Percentiles rank a stretch among this genome's conserved stretches.
Evolutionary conservation across 1,140 invertebrate genomes (phyloP).

Genomic region (Drosophila leontia): DNA sequence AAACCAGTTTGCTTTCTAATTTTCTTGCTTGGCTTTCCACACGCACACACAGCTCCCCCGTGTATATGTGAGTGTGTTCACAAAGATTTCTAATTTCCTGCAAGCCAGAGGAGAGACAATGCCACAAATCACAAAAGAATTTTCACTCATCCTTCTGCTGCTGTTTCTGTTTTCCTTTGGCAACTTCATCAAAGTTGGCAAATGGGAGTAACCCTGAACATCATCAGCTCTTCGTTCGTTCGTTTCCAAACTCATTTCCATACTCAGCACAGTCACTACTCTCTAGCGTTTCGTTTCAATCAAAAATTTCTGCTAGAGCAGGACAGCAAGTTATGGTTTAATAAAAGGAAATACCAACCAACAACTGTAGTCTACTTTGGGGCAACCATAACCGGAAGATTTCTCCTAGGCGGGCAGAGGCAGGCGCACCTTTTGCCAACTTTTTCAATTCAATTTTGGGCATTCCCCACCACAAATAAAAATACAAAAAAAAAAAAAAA

Average conservation of each 20-base stretch:
- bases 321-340: slow-evolving; percentile 28
- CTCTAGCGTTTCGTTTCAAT: slow-evolving; percentile 14
- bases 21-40: slow-evolving; percentile 64
- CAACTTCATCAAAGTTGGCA: slow-evolving; percentile 32
- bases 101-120: slow-evolving; percentile 50
- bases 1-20: slow-evolving; percentile 82
- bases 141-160: slow-evolving; percentile 14
- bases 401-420: slow-evolving; percentile 1
- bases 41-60: slow-evolving; percentile 33
- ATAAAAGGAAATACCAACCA: slow-evolving; percentile 24
- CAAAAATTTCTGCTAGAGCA: slow-evolving; percentile 11
- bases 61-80: too few relatives aligned
- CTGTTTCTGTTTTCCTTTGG: slow-evolving; percentile 2
- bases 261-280: slow-evolving; percentile 1
- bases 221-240: not conserved
- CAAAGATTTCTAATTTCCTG: slow-evolving; percentile 70
- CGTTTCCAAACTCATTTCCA: slow-evolving; percentile 36
- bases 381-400: slow-evolving; percentile 15
- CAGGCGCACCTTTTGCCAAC: slow-evolving; percentile 33
- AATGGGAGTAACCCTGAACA: slow-evolving; percentile 20
- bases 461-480: slow-evolving; percentile 3
- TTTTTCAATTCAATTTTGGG: slow-evolving; percentile 71
- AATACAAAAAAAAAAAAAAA: not conserved
- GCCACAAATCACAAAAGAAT: slow-evolving; percentile 62
- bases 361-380: slow-evolving; percentile 59